Percentiles rank a stretch among this genome's conserved stretches.
phyloP scores from a whole-genome alignment of 2,113 vertebrate genomes.

The Seriola aureovittata region DNA sequence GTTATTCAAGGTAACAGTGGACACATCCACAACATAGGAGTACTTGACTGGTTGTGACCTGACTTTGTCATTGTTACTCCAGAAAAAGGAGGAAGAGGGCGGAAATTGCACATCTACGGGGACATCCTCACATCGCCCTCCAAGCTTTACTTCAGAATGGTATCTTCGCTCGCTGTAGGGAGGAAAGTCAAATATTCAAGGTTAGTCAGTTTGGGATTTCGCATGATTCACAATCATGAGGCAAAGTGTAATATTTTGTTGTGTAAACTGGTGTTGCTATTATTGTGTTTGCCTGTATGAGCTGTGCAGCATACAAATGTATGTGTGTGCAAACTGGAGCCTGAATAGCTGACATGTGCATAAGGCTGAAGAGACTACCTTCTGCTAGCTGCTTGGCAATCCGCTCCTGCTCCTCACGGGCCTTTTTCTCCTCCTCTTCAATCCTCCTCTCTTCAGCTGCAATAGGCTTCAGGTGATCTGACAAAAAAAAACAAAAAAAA shows the following conservation, averaged over 20 bases:
- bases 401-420: conserved; percentile 89
- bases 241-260: background rate
- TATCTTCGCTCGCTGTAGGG: conserved; percentile 89
- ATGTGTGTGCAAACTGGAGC: background rate
- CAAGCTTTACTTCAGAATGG: conserved; percentile 85
- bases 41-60: conserved; percentile 9
- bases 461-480: conserved; percentile 92
- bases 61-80: conserved; percentile 5
- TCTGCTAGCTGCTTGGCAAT: conserved; percentile 91
- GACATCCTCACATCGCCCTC: conserved; percentile 32
- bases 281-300: background rate
- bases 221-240: background rate
- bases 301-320: background rate
- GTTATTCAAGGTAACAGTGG: conserved; percentile 13
- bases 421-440: conserved; percentile 91
- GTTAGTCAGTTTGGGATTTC: background rate
- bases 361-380: conserved; percentile 78
- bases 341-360: background rate
- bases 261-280: background rate
- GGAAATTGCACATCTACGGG: conserved; percentile 40
- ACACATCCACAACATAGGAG: conserved; percentile 13
- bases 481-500: background rate
- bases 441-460: conserved; percentile 91
- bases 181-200: background rate
- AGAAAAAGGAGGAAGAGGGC: conserved; percentile 33